These are phyloP conservation scores for Enteromius anoplus DNA, from an alignment of 2,797 vertebrate genomes.

Conservation along the genomic window DNA sequence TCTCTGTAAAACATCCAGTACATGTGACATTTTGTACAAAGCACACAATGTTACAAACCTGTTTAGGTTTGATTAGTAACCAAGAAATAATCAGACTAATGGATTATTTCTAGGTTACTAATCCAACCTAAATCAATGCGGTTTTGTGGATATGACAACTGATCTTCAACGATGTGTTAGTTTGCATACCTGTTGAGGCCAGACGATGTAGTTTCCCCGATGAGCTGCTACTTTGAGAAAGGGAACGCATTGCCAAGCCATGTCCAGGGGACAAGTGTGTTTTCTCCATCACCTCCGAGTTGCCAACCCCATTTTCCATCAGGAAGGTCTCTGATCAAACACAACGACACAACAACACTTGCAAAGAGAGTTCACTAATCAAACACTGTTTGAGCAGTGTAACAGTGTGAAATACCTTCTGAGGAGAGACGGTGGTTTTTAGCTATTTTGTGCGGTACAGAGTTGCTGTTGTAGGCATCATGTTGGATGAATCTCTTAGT, in stretches of 20 bases:
- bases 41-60: not conserved
- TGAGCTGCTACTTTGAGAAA: slow-evolving; percentile 58
- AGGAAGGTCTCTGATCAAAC: slow-evolving; percentile 83
- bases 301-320: slow-evolving; percentile 76
- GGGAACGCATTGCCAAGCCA: slow-evolving; percentile 62
- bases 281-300: slow-evolving; percentile 84
- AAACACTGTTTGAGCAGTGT: not conserved
- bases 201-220: slow-evolving; percentile 68
- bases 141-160: not conserved
- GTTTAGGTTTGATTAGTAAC: not conserved
- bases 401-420: slow-evolving; percentile 75
- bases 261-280: slow-evolving; percentile 76
- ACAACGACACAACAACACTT: slow-evolving; percentile 43
- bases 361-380: not conserved
- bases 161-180: not conserved
- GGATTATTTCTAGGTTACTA: not conserved
- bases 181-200: slow-evolving; percentile 70
- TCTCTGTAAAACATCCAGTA: not conserved
- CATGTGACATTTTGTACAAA: not conserved
- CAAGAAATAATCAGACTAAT: not conserved
- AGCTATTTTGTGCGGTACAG: slow-evolving; percentile 82
- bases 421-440: slow-evolving; percentile 82
- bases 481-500: slow-evolving; percentile 81
- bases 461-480: slow-evolving; percentile 78
- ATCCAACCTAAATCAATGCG: no score